Evolutionary conservation across 2,797 vertebrate genomes (phyloP).

Genomic region (Sphenodon punctatus): DNA sequence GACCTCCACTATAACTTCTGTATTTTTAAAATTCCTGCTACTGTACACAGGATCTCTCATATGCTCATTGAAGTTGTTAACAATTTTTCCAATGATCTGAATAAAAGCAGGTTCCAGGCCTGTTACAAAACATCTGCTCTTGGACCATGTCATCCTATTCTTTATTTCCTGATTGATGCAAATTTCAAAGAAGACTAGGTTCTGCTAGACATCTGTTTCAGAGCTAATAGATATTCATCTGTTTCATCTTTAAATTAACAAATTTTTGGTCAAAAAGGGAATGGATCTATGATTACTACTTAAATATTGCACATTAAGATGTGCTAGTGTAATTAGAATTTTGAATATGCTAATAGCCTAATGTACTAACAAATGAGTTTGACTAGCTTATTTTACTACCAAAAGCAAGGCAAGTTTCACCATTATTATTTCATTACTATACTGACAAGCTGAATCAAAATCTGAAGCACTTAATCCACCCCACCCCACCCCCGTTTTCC

Average conservation of each 20-base stretch:
- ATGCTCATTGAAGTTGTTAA: not conserved
- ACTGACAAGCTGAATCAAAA: not conserved
- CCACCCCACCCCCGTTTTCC: not conserved
- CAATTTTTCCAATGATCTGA: not conserved
- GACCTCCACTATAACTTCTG: not conserved
- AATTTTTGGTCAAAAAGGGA: not conserved
- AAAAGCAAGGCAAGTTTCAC: not conserved
- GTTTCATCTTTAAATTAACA: not conserved
- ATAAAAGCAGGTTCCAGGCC: not conserved
- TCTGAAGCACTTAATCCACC: not conserved
- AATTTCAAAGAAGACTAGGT: slow-evolving; percentile 2
- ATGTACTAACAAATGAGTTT: not conserved
- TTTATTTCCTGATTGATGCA: not conserved
- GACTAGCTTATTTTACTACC: not conserved
- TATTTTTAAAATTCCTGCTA: too few relatives aligned
- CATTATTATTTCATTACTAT: not conserved
- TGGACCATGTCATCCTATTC: not conserved
- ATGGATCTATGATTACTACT: not conserved
- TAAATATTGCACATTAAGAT: not conserved
- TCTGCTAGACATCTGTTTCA: not conserved
- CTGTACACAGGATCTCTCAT: not conserved
- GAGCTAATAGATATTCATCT: not conserved
- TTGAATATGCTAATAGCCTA: not conserved
- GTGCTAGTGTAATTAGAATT: not conserved
- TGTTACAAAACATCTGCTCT: not conserved